Evolutionary conservation across 2,797 vertebrate genomes (phyloP), one percentile per base, ranked within the genome.

Genomic region (Phaenicophaeus curvirostris): DNA sequence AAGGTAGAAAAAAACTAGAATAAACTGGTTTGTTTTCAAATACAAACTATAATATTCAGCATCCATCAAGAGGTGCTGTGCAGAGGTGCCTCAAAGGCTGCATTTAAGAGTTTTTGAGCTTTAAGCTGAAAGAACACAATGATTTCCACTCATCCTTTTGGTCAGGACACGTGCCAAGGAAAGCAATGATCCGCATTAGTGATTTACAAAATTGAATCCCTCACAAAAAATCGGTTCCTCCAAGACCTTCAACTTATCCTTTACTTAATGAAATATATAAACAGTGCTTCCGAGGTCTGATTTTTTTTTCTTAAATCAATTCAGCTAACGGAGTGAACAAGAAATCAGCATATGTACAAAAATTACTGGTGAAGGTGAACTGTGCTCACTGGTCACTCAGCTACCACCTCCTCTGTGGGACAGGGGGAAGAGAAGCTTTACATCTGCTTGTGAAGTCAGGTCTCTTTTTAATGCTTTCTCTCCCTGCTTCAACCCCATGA

Each of bases 161-260:
- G 55, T 84, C 31, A 83, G 78, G 51, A 80, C 66, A 31, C 1
- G 3, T 44, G 86, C 89, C 94, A 96, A 96, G 80, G 71, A 21
- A 85, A 97, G 76, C 79, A 93, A 81, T 9, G 9, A 84, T 46
- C 57, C n/a, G 30, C 13, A 3, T 67, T 82, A 85, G 44, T 14
- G 66, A 91, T 76, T 85, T 53, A 81, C 25, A 79, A 85, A 93
- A 87, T 25, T 61, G 44, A 88, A 88, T 85, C 50, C 20, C 37
- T 95, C 87, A 82, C 48, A 79, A 94, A 88, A 39, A 93, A 63
- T 13, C 85, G 31, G 37, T 62, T 94, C 57, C 42, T 94, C 53
- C 9, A 57, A 85, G 80, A 80, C 77, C 74, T 86, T 89, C 63
- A 79, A 11, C 46, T 90, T 82, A 31, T 8, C 62, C 25, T 87